phyloP scores from a whole-genome alignment of 2,888 invertebrate species.

The Neocrepidodera transversa region DNA sequence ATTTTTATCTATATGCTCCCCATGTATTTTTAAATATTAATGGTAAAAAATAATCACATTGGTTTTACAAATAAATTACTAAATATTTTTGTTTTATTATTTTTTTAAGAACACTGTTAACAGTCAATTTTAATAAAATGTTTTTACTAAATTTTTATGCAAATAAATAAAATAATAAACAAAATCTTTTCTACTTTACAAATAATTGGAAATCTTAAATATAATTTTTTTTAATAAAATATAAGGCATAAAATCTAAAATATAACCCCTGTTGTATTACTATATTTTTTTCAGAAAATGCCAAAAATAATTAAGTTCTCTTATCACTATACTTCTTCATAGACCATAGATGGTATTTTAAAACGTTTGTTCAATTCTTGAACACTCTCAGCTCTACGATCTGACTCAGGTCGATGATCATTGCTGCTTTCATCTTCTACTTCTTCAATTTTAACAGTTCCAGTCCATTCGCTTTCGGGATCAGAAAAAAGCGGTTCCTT shows the following conservation, averaged over 20 bases:
- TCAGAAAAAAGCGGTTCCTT: conserved; percentile 69
- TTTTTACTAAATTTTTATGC: no score
- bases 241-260: no score
- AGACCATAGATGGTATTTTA: conserved; percentile 14
- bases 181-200: no score
- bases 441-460: conserved; percentile 53
- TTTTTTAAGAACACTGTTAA: no score
- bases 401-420: conserved; percentile 38
- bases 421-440: conserved; percentile 49
- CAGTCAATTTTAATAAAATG: no score
- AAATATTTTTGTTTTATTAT: neutral
- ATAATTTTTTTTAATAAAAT: no score
- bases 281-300: no score
- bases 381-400: conserved; percentile 8
- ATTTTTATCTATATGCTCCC: no score
- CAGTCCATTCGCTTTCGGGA: conserved; percentile 74
- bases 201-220: no score
- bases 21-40: neutral
- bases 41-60: neutral
- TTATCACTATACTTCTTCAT: neutral
- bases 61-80: neutral
- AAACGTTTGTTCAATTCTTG: conserved; percentile 3
- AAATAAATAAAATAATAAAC: no score
- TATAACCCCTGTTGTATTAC: no score
- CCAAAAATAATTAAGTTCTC: no score